Percentiles rank a stretch among this genome's conserved stretches.
Evolutionary conservation across 1,140 invertebrate genomes (phyloP).

Genomic region (Ephestia elutella): DNA sequence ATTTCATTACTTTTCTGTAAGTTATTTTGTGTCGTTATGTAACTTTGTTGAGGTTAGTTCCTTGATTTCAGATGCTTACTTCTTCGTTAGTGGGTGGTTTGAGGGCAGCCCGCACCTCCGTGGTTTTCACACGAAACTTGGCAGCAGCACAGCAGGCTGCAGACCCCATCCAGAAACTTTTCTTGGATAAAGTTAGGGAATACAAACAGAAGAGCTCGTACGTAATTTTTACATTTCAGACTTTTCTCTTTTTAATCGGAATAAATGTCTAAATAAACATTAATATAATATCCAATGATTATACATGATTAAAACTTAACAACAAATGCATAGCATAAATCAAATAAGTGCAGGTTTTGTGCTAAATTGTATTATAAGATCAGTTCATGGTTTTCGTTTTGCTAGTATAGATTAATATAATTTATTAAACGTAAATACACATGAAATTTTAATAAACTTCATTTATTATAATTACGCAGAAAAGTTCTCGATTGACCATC

Average conservation of each 20-base stretch:
- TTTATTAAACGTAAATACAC: too few species aligned
- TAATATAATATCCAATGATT: too few species aligned
- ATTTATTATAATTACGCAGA: too few species aligned
- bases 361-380: too few species aligned
- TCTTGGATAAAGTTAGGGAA: slow-evolving; percentile 93
- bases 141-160: slow-evolving; percentile 82
- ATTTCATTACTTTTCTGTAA: background rate
- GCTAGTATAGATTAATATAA: too few species aligned
- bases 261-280: too few species aligned
- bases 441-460: too few species aligned
- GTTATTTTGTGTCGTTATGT: slow-evolving; percentile 47
- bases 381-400: too few species aligned
- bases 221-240: slow-evolving; percentile 26
- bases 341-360: too few species aligned
- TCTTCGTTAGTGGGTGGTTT: slow-evolving; percentile 53
- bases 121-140: slow-evolving; percentile 77
- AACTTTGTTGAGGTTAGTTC: slow-evolving; percentile 58
- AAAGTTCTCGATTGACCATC: too few species aligned
- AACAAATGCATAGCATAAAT: too few species aligned
- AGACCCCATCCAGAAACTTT: slow-evolving; percentile 95
- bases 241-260: background rate
- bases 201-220: slow-evolving; percentile 80
- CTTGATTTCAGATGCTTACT: slow-evolving; percentile 64
- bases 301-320: background rate
- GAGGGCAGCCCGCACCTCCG: slow-evolving; percentile 48